A percentile compares a stretch with the other conserved stretches of the same genome.
phyloP scores from a whole-genome alignment of 1,140 invertebrate species.

The Bombus superbus region DNA sequence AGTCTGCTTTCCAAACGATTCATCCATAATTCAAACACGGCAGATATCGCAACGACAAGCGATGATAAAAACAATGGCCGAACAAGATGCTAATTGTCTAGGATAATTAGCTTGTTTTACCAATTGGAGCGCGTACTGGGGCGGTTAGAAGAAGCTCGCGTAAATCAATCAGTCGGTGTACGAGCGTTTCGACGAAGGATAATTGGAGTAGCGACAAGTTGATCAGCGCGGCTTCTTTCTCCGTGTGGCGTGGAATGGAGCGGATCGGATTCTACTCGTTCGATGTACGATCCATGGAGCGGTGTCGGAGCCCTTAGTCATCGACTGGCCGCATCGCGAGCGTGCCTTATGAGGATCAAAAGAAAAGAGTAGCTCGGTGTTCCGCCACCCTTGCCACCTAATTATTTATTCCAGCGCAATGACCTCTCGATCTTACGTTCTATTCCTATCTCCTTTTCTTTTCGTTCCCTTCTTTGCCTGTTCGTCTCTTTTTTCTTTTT shows the following conservation, averaged over 20 bases:
- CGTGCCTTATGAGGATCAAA: slow-evolving; percentile 55
- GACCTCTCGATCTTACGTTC: slow-evolving; percentile 18
- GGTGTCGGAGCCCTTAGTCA: slow-evolving; percentile 51
- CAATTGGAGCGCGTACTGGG: slow-evolving; percentile 6
- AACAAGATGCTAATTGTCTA: slow-evolving; percentile 62
- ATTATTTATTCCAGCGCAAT: slow-evolving; percentile 51
- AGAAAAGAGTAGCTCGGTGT: slow-evolving; percentile 41
- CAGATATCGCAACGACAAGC: background rate
- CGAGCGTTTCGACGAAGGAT: slow-evolving; percentile 61
- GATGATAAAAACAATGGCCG: slow-evolving; percentile 17
- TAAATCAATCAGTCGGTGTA: slow-evolving; percentile 67
- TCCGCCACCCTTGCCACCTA: slow-evolving; percentile 41
- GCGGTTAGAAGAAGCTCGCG: slow-evolving; percentile 51
- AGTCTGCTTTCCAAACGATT: background rate
- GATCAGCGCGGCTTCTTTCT: slow-evolving; percentile 65
- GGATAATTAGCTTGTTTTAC: slow-evolving; percentile 52
- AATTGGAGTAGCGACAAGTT: slow-evolving; percentile 71
- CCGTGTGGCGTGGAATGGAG: slow-evolving; percentile 38
- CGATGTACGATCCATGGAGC: slow-evolving; percentile 24
- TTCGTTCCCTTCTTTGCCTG: background rate
- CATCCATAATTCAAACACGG: background rate
- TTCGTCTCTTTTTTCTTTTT: background rate
- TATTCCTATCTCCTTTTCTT: background rate
- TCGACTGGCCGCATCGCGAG: slow-evolving; percentile 56
- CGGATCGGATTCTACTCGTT: slow-evolving; percentile 48